These are phyloP conservation scores for Copidosoma aretas DNA, from an alignment of 2,888 invertebrate species.

Conservation along the genomic window DNA sequence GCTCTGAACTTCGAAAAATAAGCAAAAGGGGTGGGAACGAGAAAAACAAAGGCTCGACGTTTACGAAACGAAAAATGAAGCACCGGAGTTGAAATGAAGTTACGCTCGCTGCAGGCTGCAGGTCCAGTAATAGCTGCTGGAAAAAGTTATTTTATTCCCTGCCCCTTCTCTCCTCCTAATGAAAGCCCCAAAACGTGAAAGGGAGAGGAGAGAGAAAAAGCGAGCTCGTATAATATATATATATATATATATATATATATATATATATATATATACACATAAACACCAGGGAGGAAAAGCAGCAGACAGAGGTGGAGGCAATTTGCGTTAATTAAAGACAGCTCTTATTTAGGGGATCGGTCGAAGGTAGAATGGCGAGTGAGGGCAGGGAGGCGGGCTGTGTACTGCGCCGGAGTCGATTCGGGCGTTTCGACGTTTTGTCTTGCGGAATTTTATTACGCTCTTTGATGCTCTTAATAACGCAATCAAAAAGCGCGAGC, in stretches of 20 bases:
- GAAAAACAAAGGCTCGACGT: not conserved
- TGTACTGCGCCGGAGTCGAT: not conserved
- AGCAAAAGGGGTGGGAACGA: too few relatives aligned
- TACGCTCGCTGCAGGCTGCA: not conserved
- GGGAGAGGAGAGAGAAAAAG: not conserved
- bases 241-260: too few relatives aligned
- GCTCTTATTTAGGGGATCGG: conserved; percentile 1
- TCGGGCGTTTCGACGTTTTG: not conserved
- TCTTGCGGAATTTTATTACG: conserved; percentile 10
- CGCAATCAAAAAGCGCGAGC: not conserved
- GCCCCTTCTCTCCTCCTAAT: not conserved
- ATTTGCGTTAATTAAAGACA: conserved; percentile 8
- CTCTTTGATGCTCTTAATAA: conserved; percentile 7
- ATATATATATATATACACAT: too few relatives aligned
- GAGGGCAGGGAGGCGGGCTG: too few relatives aligned
- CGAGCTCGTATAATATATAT: too few relatives aligned
- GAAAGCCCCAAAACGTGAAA: not conserved
- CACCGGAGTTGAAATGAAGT: conserved; percentile 3
- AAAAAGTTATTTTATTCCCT: conserved; percentile 20
- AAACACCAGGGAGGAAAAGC: too few relatives aligned
- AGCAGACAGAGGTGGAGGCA: not conserved
- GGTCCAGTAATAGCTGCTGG: not conserved
- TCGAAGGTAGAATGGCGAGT: not conserved
- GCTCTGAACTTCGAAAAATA: too few relatives aligned
- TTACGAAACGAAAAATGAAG: not conserved